These are phyloP conservation scores for Brachionus angularis DNA, from an alignment of 1,140 invertebrate species.

Conservation along the genomic window DNA sequence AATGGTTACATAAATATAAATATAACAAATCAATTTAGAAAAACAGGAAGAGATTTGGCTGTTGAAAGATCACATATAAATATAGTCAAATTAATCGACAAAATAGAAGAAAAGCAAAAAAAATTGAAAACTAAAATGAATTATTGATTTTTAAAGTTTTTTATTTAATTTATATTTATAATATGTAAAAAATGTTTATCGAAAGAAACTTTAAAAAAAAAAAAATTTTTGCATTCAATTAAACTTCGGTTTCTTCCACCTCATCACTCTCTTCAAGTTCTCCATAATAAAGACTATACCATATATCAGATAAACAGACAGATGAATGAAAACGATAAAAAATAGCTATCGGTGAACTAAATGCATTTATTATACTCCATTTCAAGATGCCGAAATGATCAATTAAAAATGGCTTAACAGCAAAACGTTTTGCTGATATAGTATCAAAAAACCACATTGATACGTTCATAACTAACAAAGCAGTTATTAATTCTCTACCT, in stretches of 20 bases:
- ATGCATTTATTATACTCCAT: conserved; percentile 52
- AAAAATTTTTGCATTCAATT: not conserved
- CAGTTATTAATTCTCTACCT: conserved; percentile 87
- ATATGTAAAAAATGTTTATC: not conserved
- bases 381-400: conserved; percentile 49
- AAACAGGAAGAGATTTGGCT: conserved; percentile 32
- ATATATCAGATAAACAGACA: conserved; percentile 53
- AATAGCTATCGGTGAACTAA: conserved; percentile 51
- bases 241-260: conserved; percentile 33
- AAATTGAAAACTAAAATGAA: conserved; percentile 37
- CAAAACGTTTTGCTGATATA: conserved; percentile 49
- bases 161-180: not conserved
- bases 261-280: conserved; percentile 32
- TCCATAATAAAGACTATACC: conserved; percentile 45
- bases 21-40: conserved; percentile 14
- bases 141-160: not conserved
- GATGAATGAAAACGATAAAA: conserved; percentile 55
- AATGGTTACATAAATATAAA: conserved; percentile 42
- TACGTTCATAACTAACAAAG: conserved; percentile 81
- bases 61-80: conserved; percentile 31
- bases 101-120: conserved; percentile 21
- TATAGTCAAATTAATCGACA: conserved; percentile 44
- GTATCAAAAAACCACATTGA: conserved; percentile 52
- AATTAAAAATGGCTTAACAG: conserved; percentile 49
- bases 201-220: not conserved